These are phyloP conservation scores for Campopleginae sp. DNA, from an alignment of 2,888 invertebrate genomes.

Conservation along the genomic window DNA sequence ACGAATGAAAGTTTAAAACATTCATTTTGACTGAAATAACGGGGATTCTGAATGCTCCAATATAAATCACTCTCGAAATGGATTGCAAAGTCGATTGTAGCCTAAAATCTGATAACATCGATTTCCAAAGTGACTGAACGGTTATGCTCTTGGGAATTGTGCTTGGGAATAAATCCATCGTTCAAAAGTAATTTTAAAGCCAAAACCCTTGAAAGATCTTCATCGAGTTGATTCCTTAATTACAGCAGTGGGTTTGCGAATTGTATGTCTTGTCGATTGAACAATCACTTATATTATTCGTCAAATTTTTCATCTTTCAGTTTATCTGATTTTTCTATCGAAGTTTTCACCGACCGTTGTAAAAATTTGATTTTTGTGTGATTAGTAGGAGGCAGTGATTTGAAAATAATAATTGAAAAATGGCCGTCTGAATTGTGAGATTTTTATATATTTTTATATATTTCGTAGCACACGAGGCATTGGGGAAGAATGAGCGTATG, in stretches of 20 bases:
- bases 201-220: no score
- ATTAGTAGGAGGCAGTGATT: no score
- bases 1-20: neutral
- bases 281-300: no score
- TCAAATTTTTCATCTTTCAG: no score
- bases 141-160: neutral
- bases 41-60: neutral
- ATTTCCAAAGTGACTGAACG: neutral
- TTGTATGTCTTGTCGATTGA: no score
- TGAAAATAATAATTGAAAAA: neutral
- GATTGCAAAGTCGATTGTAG: neutral
- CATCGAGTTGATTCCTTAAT: no score
- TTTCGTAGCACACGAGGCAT: neutral
- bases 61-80: neutral
- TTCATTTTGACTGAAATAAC: neutral
- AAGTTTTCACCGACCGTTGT: no score
- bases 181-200: neutral
- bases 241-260: no score
- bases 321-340: no score
- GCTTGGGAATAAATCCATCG: neutral
- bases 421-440: neutral
- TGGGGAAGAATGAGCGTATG: neutral
- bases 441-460: no score
- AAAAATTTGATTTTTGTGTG: no score
- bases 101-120: neutral